Percentiles rank a stretch among this genome's conserved stretches.
phyloP scores from a whole-genome alignment of 2,888 invertebrate species.

The Galerucella pusilla region DNA sequence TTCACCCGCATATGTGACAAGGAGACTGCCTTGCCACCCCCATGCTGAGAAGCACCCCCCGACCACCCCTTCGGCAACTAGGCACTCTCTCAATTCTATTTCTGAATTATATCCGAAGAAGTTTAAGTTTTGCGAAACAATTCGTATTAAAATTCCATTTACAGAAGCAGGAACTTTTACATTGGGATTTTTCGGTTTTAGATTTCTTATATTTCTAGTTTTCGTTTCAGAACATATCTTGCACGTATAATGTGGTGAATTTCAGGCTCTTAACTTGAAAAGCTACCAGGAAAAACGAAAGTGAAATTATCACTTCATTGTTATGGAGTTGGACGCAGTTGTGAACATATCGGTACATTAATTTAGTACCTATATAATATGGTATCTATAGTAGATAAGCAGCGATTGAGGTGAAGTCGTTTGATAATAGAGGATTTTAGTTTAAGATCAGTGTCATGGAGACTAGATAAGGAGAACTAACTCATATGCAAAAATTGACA shows the following conservation, averaged over 20 bases:
- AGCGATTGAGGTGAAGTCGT: too few species aligned
- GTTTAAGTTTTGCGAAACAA: slow-evolving; percentile 51
- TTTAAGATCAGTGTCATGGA: too few species aligned
- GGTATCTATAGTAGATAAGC: too few species aligned
- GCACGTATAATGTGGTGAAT: neutral
- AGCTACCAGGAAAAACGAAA: neutral
- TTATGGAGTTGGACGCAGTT: too few species aligned
- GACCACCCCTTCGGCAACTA: slow-evolving; percentile 31
- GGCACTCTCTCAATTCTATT: slow-evolving; percentile 45
- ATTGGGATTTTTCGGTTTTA: slow-evolving; percentile 19
- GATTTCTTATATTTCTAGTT: neutral
- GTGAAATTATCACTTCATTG: neutral
- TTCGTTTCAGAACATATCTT: neutral
- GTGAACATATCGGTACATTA: too few species aligned
- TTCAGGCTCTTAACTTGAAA: neutral
- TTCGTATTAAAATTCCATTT: slow-evolving; percentile 56
- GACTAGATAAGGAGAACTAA: too few species aligned
- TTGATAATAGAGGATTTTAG: too few species aligned
- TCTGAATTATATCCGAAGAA: slow-evolving; percentile 51
- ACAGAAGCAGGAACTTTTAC: slow-evolving; percentile 35
- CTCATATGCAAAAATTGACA: too few species aligned
- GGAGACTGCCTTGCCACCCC: slow-evolving; percentile 44
- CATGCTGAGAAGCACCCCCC: slow-evolving; percentile 41
- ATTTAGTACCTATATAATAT: too few species aligned
- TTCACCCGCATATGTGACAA: slow-evolving; percentile 62